A percentile compares a stretch with the other conserved stretches of the same genome.
Evolutionary conservation across 2,888 invertebrate species (phyloP).

Genomic region (Drosophila pseudotalamancana): DNA sequence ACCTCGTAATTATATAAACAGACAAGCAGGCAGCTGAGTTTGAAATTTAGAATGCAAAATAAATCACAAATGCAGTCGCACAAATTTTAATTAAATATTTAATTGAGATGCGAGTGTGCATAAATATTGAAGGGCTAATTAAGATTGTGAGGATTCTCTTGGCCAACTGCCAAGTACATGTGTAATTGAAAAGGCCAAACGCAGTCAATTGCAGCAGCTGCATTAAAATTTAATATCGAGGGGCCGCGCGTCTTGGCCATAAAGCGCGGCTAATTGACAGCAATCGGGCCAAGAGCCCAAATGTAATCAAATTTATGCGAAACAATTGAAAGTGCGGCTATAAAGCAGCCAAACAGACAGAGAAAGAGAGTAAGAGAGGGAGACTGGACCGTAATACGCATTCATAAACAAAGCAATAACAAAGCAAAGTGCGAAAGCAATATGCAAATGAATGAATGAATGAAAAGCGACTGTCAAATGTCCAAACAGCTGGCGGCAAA

Average conservation of each 20-base stretch:
- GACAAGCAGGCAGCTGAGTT: conserved; percentile 39
- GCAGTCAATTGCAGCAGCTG: conserved; percentile 15
- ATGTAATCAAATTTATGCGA: conserved; percentile 72
- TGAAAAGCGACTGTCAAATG: conserved; percentile 71
- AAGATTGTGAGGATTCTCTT: neutral
- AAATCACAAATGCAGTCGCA: conserved; percentile 5
- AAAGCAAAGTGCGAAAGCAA: conserved; percentile 64
- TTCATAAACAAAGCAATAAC: conserved; percentile 74
- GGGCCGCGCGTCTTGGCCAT: conserved; percentile 14
- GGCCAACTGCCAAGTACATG: neutral
- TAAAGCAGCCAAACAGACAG: too few species aligned
- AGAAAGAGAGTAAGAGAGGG: conserved; percentile 1
- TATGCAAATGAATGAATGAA: conserved; percentile 77
- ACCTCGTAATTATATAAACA: conserved; percentile 4
- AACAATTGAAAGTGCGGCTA: conserved; percentile 66
- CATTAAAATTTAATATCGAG: conserved; percentile 45
- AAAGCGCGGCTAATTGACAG: conserved; percentile 63
- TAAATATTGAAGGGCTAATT: conserved; percentile 44
- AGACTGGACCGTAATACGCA: conserved; percentile 46
- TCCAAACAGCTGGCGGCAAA: conserved; percentile 66
- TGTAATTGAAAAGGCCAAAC: conserved; percentile 29
- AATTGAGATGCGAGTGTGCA: conserved; percentile 31
- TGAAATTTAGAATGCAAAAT: conserved; percentile 42
- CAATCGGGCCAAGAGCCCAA: conserved; percentile 33
- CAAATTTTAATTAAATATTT: conserved; percentile 50